These are phyloP conservation scores for Agriopis leucophaearia DNA, from an alignment of 2,888 invertebrate species.

Conservation along the genomic window DNA sequence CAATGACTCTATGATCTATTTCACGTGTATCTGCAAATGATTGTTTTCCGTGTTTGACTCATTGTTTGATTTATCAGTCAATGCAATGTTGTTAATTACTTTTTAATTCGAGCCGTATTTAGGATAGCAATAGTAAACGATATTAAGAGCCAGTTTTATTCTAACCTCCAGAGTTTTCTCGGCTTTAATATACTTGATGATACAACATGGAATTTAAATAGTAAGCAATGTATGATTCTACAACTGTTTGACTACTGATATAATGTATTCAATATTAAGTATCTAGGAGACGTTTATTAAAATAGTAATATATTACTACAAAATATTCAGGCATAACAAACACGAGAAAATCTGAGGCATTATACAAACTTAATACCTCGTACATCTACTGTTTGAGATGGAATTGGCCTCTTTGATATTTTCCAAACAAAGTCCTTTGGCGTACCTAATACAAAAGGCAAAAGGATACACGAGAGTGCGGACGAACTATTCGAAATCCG, in stretches of 20 bases:
- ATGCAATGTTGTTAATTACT: constrained; percentile 20
- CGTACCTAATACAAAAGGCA: constrained; percentile 34
- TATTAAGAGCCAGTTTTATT: not conserved
- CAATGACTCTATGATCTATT: constrained; percentile 38
- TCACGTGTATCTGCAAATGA: constrained; percentile 31
- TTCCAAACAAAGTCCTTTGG: constrained; percentile 37
- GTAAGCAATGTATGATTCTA: not conserved
- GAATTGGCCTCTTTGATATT: constrained; percentile 41
- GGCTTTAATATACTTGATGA: not conserved
- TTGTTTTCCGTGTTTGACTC: constrained; percentile 35
- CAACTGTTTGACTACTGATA: not conserved
- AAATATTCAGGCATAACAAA: constrained; percentile 27
- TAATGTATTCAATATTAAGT: not conserved
- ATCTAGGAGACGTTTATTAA: constrained; percentile 14
- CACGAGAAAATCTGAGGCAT: constrained; percentile 28
- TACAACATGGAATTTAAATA: not conserved
- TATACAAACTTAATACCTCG: constrained; percentile 30
- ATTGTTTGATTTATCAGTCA: constrained; percentile 23
- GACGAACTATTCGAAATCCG: constrained; percentile 38
- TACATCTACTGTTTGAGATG: constrained; percentile 34
- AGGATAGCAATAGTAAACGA: not conserved
- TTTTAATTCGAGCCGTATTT: constrained; percentile 13
- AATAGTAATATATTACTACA: constrained; percentile 20
- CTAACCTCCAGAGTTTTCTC: not conserved
- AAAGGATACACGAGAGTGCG: constrained; percentile 33